Evolutionary conservation across 2,888 invertebrate genomes (phyloP).

Genomic region (Nymphalis urticae): DNA sequence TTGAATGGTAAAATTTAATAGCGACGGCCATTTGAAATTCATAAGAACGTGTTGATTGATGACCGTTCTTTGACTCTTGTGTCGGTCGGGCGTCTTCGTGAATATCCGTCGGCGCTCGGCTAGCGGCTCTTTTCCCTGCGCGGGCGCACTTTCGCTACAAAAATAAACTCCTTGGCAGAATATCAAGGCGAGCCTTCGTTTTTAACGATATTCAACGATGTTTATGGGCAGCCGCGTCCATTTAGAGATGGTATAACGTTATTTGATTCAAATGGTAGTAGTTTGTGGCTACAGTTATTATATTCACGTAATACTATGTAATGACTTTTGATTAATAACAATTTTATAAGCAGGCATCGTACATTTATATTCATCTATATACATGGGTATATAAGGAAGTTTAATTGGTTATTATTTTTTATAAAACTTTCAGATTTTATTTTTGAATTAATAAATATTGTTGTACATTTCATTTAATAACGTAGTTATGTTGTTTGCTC

Average conservation of each 20-base stretch:
- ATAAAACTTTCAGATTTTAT: too few species aligned
- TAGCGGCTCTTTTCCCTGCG: conserved; percentile 75
- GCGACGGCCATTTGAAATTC: not conserved
- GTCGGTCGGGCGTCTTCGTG: conserved; percentile 62
- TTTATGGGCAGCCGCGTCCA: conserved; percentile 62
- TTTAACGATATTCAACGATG: conserved; percentile 62
- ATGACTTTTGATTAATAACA: not conserved
- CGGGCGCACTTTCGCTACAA: conserved; percentile 75
- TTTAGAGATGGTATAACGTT: conserved; percentile 20
- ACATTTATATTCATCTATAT: too few species aligned
- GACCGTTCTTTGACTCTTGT: not conserved
- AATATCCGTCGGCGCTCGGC: conserved; percentile 65
- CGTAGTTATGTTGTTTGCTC: too few species aligned
- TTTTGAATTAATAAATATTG: too few species aligned
- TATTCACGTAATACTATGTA: not conserved
- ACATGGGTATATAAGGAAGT: too few species aligned
- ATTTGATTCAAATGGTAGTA: conserved; percentile 11
- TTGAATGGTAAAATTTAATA: not conserved
- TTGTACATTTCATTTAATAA: too few species aligned
- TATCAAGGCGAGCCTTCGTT: conserved; percentile 78
- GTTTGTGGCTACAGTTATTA: not conserved
- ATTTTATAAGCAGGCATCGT: not conserved
- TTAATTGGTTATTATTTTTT: too few species aligned
- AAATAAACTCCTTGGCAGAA: conserved; percentile 81
- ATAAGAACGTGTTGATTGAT: conserved; percentile 2